Evolutionary conservation across 2,888 invertebrate genomes (phyloP).

Genomic region (Euphydryas editha): DNA sequence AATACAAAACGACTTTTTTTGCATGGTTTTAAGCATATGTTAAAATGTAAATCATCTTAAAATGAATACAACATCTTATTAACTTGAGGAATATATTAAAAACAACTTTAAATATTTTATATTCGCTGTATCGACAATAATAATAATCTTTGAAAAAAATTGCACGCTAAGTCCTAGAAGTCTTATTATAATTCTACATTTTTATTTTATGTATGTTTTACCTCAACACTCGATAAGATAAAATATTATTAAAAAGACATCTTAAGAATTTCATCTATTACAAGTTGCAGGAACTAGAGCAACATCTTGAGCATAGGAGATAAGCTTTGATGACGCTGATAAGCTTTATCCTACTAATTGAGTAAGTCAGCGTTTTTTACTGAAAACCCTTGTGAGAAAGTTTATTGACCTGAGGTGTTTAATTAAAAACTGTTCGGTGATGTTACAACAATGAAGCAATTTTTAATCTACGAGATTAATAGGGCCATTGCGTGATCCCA

Average conservation of each 20-base stretch:
- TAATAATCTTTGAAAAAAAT: too few species aligned
- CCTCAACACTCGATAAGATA: background rate
- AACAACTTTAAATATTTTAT: too few species aligned
- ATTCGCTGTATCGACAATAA: too few species aligned
- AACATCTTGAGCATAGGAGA: conserved; percentile 19
- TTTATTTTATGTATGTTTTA: too few species aligned
- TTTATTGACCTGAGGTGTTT: conserved; percentile 19
- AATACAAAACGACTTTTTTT: too few species aligned
- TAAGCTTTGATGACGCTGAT: conserved; percentile 23
- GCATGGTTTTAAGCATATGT: too few species aligned
- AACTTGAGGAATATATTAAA: too few species aligned
- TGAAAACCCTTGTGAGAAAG: conserved; percentile 20
- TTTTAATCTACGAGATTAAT: conserved; percentile 59
- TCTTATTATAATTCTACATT: too few species aligned
- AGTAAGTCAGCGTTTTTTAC: conserved; percentile 14
- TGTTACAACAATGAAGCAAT: conserved; percentile 24
- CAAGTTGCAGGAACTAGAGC: conserved; percentile 2
- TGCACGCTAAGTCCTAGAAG: too few species aligned
- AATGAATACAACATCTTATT: too few species aligned
- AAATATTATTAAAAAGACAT: conserved; percentile 1
- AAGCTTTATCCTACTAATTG: conserved; percentile 32
- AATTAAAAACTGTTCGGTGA: conserved; percentile 13
- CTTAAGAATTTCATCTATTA: background rate
- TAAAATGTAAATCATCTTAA: too few species aligned
- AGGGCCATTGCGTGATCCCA: conserved; percentile 70